Evolutionary conservation across 2,888 invertebrate species (phyloP), one percentile per base, ranked within the genome.

Genomic region (Caradrina clavipalpis): DNA sequence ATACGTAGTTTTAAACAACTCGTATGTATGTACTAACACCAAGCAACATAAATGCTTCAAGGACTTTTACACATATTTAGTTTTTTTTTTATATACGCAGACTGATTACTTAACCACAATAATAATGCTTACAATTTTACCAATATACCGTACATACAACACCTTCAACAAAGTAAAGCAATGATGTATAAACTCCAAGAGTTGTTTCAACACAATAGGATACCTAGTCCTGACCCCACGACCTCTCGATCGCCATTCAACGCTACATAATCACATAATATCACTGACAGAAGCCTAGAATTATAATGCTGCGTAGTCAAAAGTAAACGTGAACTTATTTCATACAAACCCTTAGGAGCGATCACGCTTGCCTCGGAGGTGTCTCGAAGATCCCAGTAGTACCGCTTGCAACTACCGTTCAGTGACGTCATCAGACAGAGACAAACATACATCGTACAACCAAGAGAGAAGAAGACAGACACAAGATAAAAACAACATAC

Each of bases 401-500:
- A 84, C 85, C 79, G 75, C 82, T 77, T 72, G 78, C 79, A 87
- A 88, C 91, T 91, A 92, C 93, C 91, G 94, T 93, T 91, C 89
- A 64, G 70, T 94, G 93, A 94, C 94, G 95, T 94, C 94, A 94
- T 73, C 63, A 76, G 88, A 91, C 73, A 85, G 86, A 89, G 93
- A 93, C 81, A 82, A 73, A 76, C 45, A 74, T 69, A 82, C 67
- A 50, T 61, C 65, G 42, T 55, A 21, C 56, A 35, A 54, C 53
- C 54, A 59, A 55, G 83, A 53, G 47, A 72, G 88, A 91, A 77
- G 84, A 84, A 85, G 91, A 91, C 82, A 59, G 83, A 21, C 10
- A 73, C 78, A 81, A 83, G 84, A 90, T 90, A 93, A 94, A 92
- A 93, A 93, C 95, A 91, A 94, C 88, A 92, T 95, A 81, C 95